Evolutionary conservation across 2,113 vertebrate species (phyloP).

Genomic region (Rattus norvegicus): GRCr8 NC_086039.1:105883001-105883500

Average conservation of each 20-base stretch:
- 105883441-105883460: not conserved
- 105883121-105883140: not conserved
- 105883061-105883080: not conserved
- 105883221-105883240: not conserved
- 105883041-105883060: not conserved
- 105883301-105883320: not conserved
- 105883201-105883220: not conserved
- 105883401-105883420: not conserved
- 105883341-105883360: not conserved
- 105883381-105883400: not conserved
- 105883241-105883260: not conserved
- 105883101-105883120: not conserved
- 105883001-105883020: not conserved
- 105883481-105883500: not conserved
- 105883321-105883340: not conserved
- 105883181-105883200: not conserved
- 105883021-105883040: not conserved
- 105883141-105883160: not conserved
- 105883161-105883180: not conserved
- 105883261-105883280: not conserved
- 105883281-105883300: not conserved
- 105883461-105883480: not conserved
- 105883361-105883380: not conserved
- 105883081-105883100: not conserved
- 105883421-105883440: not conserved